Evolutionary conservation across 1,140 invertebrate genomes (phyloP).

Genomic region (Sipha flava): DNA sequence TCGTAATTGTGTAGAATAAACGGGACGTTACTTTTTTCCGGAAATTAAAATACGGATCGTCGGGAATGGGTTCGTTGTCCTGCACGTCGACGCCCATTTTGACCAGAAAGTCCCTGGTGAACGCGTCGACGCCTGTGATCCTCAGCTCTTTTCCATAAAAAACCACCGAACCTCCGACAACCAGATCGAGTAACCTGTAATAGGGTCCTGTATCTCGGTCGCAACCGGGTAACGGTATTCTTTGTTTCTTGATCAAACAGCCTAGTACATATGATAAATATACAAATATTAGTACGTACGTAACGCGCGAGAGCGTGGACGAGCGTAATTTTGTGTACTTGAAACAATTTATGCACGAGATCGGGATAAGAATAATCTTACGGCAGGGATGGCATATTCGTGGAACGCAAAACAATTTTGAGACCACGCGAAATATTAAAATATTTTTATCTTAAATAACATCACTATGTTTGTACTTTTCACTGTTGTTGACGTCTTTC

Average conservation of each 20-base stretch:
- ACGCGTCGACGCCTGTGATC: neutral
- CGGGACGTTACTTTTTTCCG: neutral
- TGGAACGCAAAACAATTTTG: too few relatives aligned
- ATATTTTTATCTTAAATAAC: too few relatives aligned
- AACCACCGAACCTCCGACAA: neutral
- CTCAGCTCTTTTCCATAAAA: neutral
- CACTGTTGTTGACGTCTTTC: too few relatives aligned
- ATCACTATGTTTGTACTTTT: too few relatives aligned
- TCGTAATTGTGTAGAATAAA: neutral
- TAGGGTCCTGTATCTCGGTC: neutral
- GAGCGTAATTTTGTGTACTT: neutral
- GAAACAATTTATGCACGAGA: neutral
- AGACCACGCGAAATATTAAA: too few relatives aligned
- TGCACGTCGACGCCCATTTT: neutral
- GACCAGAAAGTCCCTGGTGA: neutral
- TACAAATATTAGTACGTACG: neutral
- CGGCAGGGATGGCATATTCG: too few relatives aligned
- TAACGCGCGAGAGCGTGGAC: too few relatives aligned
- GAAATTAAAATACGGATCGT: constrained; percentile 1
- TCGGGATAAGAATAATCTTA: too few relatives aligned
- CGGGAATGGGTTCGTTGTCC: neutral
- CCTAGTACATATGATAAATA: neutral
- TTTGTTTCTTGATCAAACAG: constrained; percentile 15
- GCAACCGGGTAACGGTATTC: constrained; percentile 11
- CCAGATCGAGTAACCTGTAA: neutral